These are phyloP conservation scores for Mystacides longicornis DNA, from an alignment of 2,888 invertebrate species.

Conservation along the genomic window DNA sequence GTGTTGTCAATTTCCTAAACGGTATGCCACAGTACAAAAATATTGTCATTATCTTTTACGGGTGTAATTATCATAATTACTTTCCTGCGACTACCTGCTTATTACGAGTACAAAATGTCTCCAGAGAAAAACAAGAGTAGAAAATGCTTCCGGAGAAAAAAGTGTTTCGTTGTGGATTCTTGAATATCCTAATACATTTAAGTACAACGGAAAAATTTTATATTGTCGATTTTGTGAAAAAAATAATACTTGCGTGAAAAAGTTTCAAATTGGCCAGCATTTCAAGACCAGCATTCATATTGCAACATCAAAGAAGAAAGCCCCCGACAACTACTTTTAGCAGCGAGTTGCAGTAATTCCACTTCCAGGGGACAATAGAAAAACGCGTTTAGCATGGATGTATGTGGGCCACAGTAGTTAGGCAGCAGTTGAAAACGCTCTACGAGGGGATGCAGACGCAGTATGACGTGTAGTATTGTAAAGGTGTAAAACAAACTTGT, in stretches of 20 bases:
- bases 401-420: too few relatives aligned
- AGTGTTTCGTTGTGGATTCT: neutral
- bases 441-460: too few relatives aligned
- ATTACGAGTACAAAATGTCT: too few relatives aligned
- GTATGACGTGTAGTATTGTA: too few relatives aligned
- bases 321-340: neutral
- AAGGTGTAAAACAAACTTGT: too few relatives aligned
- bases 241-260: neutral
- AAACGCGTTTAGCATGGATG: neutral
- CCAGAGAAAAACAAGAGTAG: too few relatives aligned
- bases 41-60: too few relatives aligned
- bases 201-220: neutral
- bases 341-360: neutral
- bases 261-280: neutral
- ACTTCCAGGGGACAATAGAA: neutral
- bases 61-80: too few relatives aligned
- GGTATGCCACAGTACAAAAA: too few relatives aligned
- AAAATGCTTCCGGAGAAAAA: neutral
- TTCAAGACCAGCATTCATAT: neutral
- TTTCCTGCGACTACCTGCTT: too few relatives aligned
- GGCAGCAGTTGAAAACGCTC: too few relatives aligned
- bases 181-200: neutral
- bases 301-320: neutral
- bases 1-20: too few relatives aligned
- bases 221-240: neutral